Evolutionary conservation across 1,140 invertebrate genomes (phyloP), one percentile per base, ranked within the genome.

Genomic region (Drosophila mojavensis): DNA sequence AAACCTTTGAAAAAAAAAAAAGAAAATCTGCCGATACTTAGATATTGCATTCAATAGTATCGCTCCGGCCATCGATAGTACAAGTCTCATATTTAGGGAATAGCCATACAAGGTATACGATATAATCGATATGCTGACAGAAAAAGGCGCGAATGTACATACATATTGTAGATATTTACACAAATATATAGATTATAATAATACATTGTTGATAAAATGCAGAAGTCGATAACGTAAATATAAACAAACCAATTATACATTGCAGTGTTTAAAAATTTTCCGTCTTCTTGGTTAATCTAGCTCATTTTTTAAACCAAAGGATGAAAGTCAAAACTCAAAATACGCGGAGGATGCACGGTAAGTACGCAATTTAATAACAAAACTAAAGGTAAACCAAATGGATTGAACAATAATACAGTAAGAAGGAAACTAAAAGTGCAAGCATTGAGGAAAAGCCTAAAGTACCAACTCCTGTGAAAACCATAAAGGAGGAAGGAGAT

Each of bases 181-280:
- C 60, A 20, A 64, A 26, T 36, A 28, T 50, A 30, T 64, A 26
- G 64, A 26, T 61, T 61, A 11, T 33, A 15, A 54, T 41, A 33
- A 68, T 47, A 15, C 6, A 69, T 50, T 15, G 36, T 39, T 10
- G 0, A 45, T 24, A 78, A 47, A 7, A 86, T 83, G 83, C 82
- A 86, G 45, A 88, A 86, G 50, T 86, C 83, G 0, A 86, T 86
- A 86, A 88, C 83, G 83, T 86, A 86, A 81, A 36, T 66, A 73
- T 47, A 30, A 9, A 33, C 9, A 53, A 28, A n/a, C 5, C 43
- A 7, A 33, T 15, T 2, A 20, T 3, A 4, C 20, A 30, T 30
- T 2, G 1, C 28, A 30, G 3, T 10, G 15, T 11, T 24, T 48
- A 17, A 28, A 30, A n/a, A 10, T 10, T 13, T 10, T 13, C 4